These are phyloP conservation scores for Drosophila pseudoananassae DNA, from an alignment of 1,140 invertebrate genomes.

Conservation along the genomic window DNA sequence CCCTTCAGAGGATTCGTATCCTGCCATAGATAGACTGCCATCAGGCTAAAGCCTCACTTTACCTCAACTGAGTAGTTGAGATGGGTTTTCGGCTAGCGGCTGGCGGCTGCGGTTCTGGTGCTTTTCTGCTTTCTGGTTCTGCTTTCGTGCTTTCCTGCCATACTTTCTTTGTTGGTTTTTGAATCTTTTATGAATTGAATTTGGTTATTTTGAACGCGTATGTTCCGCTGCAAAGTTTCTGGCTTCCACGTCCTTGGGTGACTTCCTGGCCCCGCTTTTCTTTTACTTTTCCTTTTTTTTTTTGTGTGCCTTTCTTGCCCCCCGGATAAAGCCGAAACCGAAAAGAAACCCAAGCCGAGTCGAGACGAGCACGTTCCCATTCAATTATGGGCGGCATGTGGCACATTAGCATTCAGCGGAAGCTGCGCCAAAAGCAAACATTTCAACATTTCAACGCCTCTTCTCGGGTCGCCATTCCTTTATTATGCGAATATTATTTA, in stretches of 20 bases:
- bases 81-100: neutral
- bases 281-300: constrained; percentile 1
- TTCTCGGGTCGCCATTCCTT: constrained; percentile 29
- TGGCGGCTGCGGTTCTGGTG: constrained; percentile 25
- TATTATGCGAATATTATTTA: constrained; percentile 71
- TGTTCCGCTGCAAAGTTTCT: constrained; percentile 70
- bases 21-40: constrained; percentile 21
- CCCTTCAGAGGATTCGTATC: constrained; percentile 18
- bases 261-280: constrained; percentile 30
- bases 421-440: constrained; percentile 65
- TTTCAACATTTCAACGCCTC: constrained; percentile 73
- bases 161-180: constrained; percentile 64
- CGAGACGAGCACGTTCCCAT: constrained; percentile 67
- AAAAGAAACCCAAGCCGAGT: constrained; percentile 30
- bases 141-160: constrained; percentile 9
- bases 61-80: constrained; percentile 29
- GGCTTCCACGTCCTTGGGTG: constrained; percentile 46
- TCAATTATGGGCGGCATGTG: constrained; percentile 69
- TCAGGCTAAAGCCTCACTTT: constrained; percentile 42
- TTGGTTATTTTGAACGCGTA: constrained; percentile 80
- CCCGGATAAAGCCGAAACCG: constrained; percentile 4
- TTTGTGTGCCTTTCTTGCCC: constrained; percentile 2
- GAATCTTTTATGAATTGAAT: constrained; percentile 82
- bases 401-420: constrained; percentile 79
- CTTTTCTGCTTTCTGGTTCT: constrained; percentile 17